Base-by-base conservation (phyloP, 2,888 invertebrate genomes). In the Drosophila greeni region DNA sequence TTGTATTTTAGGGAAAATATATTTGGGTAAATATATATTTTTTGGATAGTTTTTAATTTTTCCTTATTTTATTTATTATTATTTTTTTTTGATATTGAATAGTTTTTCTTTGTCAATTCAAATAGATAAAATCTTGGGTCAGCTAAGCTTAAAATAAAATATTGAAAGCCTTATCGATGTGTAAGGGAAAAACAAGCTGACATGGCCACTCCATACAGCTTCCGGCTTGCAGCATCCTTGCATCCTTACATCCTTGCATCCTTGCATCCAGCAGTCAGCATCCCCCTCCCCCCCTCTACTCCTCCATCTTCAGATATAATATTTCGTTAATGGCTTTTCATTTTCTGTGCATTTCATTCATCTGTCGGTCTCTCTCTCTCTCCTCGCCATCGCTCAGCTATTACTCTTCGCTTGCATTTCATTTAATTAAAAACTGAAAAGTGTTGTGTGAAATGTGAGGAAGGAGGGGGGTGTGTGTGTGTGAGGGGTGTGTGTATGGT, bases 291-390 rank as follows among this genome's bases (percentile, higher is more conserved):
- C 6, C n/a, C 24, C 6, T 2, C 6, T 2, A 9, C 24, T 26
- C 42, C 36, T 20, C 23, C 48, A 26, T 36, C 65, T 49, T 59
- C 54, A 62, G 53, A 54, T 65, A 65, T 62, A 62, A 66, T 56
- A 65, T 66, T 66, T 66, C 66, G 66, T 66, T 66, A 66, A 66
- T 65, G 65, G 66, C 56, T 66, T 66, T 65, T 56, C 66, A 65
- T 64, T 66, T 49, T 65, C 45, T 51, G 56, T 64, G 66, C 66
- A 64, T 34, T 55, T 55, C 42, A 53, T 54, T 53, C 34, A 42
- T 54, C 36, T n/a, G 34, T 8, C 9, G 16, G 34, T 45, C 54
- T 12, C 37, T 26, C 33, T 14, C 37, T 3, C 33, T 16, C 37
- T 2, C 14, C 59, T 40, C 57, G 31, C 52, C 39, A 52, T 57